Evolutionary conservation across 2,113 vertebrate genomes (phyloP), one percentile per base, ranked within the genome.

Genomic region (Cinclus cinclus): DNA sequence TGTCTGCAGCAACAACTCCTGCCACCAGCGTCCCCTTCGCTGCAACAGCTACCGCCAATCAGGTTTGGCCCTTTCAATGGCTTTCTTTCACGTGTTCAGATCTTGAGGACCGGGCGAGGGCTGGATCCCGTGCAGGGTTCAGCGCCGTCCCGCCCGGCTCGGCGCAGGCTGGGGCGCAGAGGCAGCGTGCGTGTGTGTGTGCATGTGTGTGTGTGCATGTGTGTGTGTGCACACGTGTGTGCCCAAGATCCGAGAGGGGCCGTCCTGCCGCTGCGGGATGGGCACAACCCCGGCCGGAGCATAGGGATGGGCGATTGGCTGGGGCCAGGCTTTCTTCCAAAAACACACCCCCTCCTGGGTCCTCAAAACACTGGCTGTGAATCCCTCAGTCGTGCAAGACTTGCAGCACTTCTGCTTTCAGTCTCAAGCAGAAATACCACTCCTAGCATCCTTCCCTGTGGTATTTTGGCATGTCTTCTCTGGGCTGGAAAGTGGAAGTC

Each of bases 21-120:
- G 98, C 98, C 98, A 98, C 98, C 98, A 99, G 98, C 99, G 98
- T 99, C 98, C 98, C 99, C 98, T 99, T 99, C 98, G 98, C 98
- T 98, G 98, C 99, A 98, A 98, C 99, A 96, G 98, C 99, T 96
- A 97, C 99, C 97, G 98, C 98, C 97, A 99, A 99, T 99, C 99
- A 99, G 99, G 99, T 99, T 99, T 99, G 99, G 97, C 98, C 98
- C 98, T 98, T 98, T 98, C 98, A 98, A 98, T 98, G 96, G 98
- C 98, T 99, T 99, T 98, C 96, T 98, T 98, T 98, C 95, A 96
- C 83, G 85, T 97, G 97, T 98, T 97, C 83, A 89, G 92, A 96
- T 95, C 94, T 95, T 64, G 73, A 95, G 94, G 96, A 93, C 80
- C 18, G 69, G 49, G 71, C 82, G 42, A 91, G 94, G 92, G 90